A percentile compares a stretch with the other conserved stretches of the same genome.
phyloP scores from a whole-genome alignment of 2,797 vertebrate genomes.

The Xyrichtys novacula region DNA sequence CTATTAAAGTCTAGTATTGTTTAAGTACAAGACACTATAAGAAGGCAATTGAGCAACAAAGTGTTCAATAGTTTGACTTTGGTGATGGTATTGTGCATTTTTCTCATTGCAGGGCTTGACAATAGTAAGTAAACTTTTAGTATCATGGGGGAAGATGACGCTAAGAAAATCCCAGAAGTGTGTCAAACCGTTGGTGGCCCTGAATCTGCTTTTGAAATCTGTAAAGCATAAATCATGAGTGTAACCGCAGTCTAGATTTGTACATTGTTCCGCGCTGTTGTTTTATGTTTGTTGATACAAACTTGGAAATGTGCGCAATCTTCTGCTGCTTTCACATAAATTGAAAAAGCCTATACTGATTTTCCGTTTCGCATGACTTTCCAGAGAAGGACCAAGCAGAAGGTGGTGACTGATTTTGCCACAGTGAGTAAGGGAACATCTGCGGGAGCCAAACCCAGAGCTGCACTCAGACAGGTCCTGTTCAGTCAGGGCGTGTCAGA shows the following conservation, averaged over 20 bases:
- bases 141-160: too few species aligned
- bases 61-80: too few species aligned
- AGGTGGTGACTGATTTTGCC: slow-evolving; percentile 74
- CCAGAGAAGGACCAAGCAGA: slow-evolving; percentile 78
- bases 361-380: background rate
- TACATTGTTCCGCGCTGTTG: background rate
- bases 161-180: background rate
- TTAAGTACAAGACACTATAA: too few species aligned
- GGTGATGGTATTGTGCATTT: too few species aligned
- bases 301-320: background rate
- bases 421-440: slow-evolving; percentile 73
- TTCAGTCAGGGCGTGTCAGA: slow-evolving; percentile 82
- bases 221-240: background rate
- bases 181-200: background rate
- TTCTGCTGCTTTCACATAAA: background rate
- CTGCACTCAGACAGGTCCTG: slow-evolving; percentile 76
- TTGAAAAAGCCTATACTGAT: background rate
- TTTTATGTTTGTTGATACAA: background rate
- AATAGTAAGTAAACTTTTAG: too few species aligned
- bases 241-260: background rate
- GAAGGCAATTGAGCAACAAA: too few species aligned
- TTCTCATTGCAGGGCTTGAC: too few species aligned
- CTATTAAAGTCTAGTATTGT: too few species aligned
- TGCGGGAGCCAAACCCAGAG: slow-evolving; percentile 69
- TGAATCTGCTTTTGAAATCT: background rate